Percentiles rank a stretch among this genome's conserved stretches.
Conservation (phyloP, 2,888 invertebrate genomes). For the Chalcosyrphus nemorum region DNA sequence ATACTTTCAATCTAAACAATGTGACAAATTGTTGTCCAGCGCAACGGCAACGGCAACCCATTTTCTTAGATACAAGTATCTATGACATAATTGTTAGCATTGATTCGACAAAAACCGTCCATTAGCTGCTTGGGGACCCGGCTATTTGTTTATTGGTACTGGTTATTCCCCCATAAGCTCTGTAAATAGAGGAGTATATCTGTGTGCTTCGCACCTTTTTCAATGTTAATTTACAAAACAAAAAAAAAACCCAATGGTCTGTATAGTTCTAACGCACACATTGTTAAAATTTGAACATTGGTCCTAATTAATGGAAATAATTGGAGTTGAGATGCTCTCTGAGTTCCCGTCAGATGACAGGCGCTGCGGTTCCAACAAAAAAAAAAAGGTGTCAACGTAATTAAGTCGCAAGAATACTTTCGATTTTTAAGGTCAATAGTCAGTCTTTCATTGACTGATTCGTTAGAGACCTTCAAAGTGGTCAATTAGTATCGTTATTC, state of each 20-base stretch:
- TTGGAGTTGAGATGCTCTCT: not conserved
- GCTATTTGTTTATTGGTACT: conserved; percentile 19
- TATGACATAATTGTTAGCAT: conserved; percentile 61
- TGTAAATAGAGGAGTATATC: conserved; percentile 8
- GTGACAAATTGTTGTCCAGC: conserved; percentile 38
- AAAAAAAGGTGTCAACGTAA: conserved; percentile 1
- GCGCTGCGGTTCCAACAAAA: not conserved
- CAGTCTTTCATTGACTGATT: not conserved
- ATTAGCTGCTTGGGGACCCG: conserved; percentile 28
- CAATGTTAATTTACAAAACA: conserved; percentile 15
- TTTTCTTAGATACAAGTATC: not conserved
- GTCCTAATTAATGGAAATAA: conserved; percentile 52
- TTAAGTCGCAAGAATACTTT: conserved; percentile 11
- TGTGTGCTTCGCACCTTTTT: conserved; percentile 52
- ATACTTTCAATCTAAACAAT: conserved; percentile 50
- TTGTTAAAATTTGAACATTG: conserved; percentile 23
- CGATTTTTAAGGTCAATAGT: conserved; percentile 17
- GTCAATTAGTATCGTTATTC: not conserved
- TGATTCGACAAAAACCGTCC: conserved; percentile 37
- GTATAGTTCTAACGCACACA: conserved; percentile 4
- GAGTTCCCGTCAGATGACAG: not conserved
- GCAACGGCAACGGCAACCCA: not conserved
- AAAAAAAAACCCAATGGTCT: not conserved
- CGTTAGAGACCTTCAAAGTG: not conserved
- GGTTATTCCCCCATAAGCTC: conserved; percentile 50